Percentiles rank a stretch among this genome's conserved stretches.
These are phyloP conservation scores for Bombus cullumanus DNA, from an alignment of 1,140 invertebrate genomes.

Conservation along the genomic window DNA sequence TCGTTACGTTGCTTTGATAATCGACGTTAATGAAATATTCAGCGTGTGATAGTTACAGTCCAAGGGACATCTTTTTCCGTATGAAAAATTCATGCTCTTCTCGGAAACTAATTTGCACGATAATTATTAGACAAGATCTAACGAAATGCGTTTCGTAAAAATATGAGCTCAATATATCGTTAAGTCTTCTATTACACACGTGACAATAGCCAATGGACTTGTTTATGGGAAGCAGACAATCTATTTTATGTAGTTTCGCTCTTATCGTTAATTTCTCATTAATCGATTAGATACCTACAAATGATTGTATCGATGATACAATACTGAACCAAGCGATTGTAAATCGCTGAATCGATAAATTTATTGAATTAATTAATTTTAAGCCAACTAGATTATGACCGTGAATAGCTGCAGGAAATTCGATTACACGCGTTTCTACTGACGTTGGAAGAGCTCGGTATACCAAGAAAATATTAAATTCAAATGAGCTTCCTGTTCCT, in stretches of 20 bases:
- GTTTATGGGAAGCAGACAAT: background rate
- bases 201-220: background rate
- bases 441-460: background rate
- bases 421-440: background rate
- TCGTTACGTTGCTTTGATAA: background rate
- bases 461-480: background rate
- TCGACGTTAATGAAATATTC: background rate
- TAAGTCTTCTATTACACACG: background rate
- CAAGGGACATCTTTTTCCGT: background rate
- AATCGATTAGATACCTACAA: slow-evolving; percentile 4
- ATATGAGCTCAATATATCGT: background rate
- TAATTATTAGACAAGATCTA: background rate
- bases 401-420: slow-evolving; percentile 32
- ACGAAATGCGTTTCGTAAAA: background rate
- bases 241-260: background rate
- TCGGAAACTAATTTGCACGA: background rate
- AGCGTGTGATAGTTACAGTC: no score
- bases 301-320: background rate
- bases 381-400: background rate
- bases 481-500: background rate
- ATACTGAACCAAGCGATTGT: background rate
- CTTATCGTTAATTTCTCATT: slow-evolving; percentile 9
- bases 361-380: slow-evolving; percentile 30
- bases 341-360: background rate
- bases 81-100: background rate